phyloP scores from a whole-genome alignment of 2,888 invertebrate species.

The Arctia plantaginis region DNA sequence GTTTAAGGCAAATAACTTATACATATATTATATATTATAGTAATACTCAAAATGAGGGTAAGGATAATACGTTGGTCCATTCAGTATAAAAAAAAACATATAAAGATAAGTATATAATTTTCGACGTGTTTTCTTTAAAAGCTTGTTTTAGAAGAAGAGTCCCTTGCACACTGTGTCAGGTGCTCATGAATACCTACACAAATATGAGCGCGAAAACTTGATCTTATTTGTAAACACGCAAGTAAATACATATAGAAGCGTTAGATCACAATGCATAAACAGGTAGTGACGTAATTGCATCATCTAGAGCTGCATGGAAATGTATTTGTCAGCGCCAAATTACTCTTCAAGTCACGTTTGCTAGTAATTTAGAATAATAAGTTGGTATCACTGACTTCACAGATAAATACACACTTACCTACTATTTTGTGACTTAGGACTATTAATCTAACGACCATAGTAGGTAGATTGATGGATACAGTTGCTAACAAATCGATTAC shows the following conservation, averaged over 20 bases:
- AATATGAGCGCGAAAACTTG: too few species aligned
- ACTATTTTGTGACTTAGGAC: not conserved
- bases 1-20: not conserved
- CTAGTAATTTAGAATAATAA: not conserved
- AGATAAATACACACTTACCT: not conserved
- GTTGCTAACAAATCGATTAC: constrained; percentile 34
- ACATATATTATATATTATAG: not conserved
- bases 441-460: not conserved
- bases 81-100: not conserved
- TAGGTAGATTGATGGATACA: constrained; percentile 3
- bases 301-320: not conserved
- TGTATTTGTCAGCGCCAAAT: not conserved
- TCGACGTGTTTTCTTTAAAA: too few species aligned
- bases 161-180: too few species aligned
- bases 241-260: not conserved
- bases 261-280: not conserved
- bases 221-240: too few species aligned
- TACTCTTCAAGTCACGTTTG: not conserved
- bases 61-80: not conserved
- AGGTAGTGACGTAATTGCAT: not conserved
- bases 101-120: too few species aligned
- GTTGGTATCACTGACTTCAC: not conserved
- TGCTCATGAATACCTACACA: too few species aligned
- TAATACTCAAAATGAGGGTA: not conserved
- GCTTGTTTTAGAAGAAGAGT: too few species aligned